Evolutionary conservation across 2,888 invertebrate species (phyloP).

Genomic region (Papilio gigon): DNA sequence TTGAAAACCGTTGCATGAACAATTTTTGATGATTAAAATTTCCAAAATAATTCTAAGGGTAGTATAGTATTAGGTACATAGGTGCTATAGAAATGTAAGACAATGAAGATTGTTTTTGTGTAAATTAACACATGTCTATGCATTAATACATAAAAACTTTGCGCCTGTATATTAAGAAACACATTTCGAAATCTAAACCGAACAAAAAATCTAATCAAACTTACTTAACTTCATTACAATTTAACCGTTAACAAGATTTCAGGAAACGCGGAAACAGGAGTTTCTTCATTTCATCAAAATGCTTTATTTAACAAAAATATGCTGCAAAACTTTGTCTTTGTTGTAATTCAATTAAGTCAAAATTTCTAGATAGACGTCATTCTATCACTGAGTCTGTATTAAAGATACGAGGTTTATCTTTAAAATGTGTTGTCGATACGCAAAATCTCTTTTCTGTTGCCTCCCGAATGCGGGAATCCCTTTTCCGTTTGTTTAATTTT

Average conservation of each 20-base stretch:
- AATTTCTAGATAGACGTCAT: background rate
- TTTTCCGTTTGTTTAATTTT: slow-evolving; percentile 47
- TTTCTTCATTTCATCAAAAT: background rate
- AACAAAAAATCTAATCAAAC: background rate
- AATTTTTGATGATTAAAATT: slow-evolving; percentile 37
- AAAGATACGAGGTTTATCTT: background rate
- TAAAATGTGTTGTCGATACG: background rate
- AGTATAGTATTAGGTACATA: slow-evolving; percentile 27
- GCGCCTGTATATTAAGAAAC: no score
- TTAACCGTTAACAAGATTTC: background rate
- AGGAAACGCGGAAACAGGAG: background rate
- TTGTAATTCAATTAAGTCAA: slow-evolving; percentile 8
- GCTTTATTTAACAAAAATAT: background rate
- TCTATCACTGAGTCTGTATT: background rate
- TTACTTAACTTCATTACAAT: background rate
- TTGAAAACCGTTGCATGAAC: slow-evolving; percentile 34
- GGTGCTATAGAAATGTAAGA: background rate
- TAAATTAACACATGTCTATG: background rate
- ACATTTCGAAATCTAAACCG: background rate
- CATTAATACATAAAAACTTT: no score
- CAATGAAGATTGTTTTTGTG: slow-evolving; percentile 2
- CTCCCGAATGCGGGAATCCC: slow-evolving; percentile 46
- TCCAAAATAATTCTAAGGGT: slow-evolving; percentile 35
- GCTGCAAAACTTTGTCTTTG: background rate
- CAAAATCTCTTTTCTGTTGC: slow-evolving; percentile 47